phyloP scores from a whole-genome alignment of 2,888 invertebrate genomes.

The Lymantria monacha region DNA sequence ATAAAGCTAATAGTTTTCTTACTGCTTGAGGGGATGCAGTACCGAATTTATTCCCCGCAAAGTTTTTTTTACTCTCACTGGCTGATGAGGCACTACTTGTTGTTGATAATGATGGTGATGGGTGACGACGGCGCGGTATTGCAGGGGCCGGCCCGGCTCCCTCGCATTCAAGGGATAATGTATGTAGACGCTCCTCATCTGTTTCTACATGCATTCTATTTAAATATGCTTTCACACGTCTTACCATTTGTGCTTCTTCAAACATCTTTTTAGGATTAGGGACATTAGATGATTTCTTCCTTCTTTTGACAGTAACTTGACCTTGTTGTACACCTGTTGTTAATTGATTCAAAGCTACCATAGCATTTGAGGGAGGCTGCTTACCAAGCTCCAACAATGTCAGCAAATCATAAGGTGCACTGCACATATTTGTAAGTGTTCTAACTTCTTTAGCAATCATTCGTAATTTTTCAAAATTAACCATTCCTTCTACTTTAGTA shows the following conservation, averaged over 20 bases:
- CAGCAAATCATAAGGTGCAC: slow-evolving; percentile 93
- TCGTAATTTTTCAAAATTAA: slow-evolving; percentile 98
- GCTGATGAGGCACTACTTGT: slow-evolving; percentile 95
- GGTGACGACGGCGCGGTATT: slow-evolving; percentile 90
- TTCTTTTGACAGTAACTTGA: slow-evolving; percentile 93
- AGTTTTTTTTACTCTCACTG: slow-evolving; percentile 86
- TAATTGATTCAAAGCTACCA: slow-evolving; percentile 94
- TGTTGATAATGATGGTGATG: slow-evolving; percentile 96
- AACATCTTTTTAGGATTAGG: slow-evolving; percentile 99
- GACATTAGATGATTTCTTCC: slow-evolving; percentile 94
- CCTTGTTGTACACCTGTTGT: slow-evolving; percentile 87
- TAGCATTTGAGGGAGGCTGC: slow-evolving; percentile 93
- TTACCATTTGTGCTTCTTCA: slow-evolving; percentile 99
- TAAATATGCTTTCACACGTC: slow-evolving; percentile 97
- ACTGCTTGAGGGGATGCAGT: slow-evolving; percentile 98
- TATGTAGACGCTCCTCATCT: slow-evolving; percentile 94
- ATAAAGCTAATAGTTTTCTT: slow-evolving; percentile 95
- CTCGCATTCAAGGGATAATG: slow-evolving; percentile 95
- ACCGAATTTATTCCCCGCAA: slow-evolving; percentile 87
- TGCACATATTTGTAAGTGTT: slow-evolving; percentile 96
- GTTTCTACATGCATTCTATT: slow-evolving; percentile 95
- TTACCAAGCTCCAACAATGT: slow-evolving; percentile 93
- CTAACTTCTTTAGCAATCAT: slow-evolving; percentile 99
- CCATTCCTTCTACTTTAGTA: slow-evolving; percentile 91
- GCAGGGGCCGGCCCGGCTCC: slow-evolving; percentile 83